phyloP scores from a whole-genome alignment of 1,140 invertebrate genomes.

The Aculops lycopersici region DNA sequence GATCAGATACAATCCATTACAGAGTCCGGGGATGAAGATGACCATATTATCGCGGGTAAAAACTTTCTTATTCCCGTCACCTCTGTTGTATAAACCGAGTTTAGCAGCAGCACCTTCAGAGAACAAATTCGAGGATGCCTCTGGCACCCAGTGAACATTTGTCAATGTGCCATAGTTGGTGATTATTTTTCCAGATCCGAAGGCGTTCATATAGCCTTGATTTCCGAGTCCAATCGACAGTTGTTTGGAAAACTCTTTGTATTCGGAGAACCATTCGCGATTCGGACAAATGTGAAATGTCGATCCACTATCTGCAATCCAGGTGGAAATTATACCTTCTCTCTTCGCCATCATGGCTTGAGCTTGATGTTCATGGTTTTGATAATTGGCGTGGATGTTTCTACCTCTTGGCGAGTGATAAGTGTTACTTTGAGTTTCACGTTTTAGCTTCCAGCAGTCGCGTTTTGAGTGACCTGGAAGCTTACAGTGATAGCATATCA shows the following conservation, averaged over 20 bases:
- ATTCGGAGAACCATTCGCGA: neutral
- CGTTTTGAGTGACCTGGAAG: too few species aligned
- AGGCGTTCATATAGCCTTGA: neutral
- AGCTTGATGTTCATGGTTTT: neutral
- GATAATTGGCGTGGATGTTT: neutral
- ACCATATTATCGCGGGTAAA: neutral
- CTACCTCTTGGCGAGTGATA: neutral
- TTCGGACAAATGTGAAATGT: neutral
- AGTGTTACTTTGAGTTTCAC: neutral
- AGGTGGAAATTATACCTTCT: neutral
- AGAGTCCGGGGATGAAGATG: neutral
- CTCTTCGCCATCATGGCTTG: neutral
- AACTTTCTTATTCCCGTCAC: neutral
- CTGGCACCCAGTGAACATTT: neutral
- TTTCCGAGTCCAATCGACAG: neutral
- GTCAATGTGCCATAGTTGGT: neutral
- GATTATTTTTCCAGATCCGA: neutral
- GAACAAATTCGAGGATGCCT: neutral
- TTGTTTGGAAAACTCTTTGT: neutral
- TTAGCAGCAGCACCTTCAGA: neutral
- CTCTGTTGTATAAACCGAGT: neutral
- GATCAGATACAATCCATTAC: neutral
- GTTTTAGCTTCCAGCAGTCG: neutral
- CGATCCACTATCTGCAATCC: neutral
- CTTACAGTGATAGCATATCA: neutral